Evolutionary conservation across 2,113 vertebrate genomes (phyloP).

Genomic region (Grammomys surdaster): DNA sequence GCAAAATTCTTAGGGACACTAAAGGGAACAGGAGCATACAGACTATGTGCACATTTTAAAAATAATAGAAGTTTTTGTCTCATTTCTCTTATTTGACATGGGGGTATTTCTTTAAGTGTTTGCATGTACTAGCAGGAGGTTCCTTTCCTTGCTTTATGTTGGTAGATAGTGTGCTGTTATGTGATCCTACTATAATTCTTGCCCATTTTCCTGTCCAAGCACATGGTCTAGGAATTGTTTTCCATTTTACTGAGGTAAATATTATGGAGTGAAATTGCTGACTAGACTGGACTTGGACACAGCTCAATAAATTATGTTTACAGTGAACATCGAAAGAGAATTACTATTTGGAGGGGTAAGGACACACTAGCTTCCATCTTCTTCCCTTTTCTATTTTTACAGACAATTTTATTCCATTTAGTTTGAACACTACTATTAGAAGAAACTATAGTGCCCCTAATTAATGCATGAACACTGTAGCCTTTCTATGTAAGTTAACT

Average conservation of each 20-base stretch:
- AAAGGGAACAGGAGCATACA: neutral
- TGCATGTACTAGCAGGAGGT: neutral
- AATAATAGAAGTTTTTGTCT: neutral
- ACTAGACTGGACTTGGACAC: neutral
- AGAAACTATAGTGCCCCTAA: neutral
- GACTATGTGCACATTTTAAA: neutral
- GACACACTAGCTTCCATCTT: neutral
- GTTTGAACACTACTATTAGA: neutral
- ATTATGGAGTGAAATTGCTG: neutral
- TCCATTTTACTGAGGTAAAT: neutral
- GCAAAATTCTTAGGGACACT: neutral
- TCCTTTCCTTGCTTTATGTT: neutral
- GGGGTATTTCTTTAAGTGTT: neutral
- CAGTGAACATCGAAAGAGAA: neutral
- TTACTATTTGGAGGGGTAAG: neutral
- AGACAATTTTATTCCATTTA: neutral
- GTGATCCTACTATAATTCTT: neutral
- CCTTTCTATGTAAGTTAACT: constrained; percentile 1
- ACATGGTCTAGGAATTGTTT: neutral
- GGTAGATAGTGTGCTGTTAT: neutral
- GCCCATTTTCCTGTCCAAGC: neutral
- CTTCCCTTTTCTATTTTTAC: neutral
- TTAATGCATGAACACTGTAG: neutral
- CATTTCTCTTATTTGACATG: neutral
- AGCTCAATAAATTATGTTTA: neutral